These are phyloP conservation scores for Xerus inauris DNA, from an alignment of 2,113 vertebrate species.

Conservation along the genomic window DNA sequence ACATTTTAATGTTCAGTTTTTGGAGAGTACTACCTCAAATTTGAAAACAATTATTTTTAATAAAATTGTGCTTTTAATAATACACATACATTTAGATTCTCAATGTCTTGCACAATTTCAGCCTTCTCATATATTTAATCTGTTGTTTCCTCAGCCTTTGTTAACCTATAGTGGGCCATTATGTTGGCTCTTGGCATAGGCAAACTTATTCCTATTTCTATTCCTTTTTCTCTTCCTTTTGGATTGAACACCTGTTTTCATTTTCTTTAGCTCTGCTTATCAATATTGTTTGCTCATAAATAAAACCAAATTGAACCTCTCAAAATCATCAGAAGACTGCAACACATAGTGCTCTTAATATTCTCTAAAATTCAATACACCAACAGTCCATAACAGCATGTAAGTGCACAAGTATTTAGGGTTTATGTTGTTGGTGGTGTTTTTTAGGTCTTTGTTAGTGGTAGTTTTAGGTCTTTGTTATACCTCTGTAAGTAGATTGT, in stretches of 20 bases:
- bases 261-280: background rate
- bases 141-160: background rate
- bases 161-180: background rate
- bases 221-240: background rate
- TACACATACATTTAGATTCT: background rate
- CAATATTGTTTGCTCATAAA: background rate
- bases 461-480: no score
- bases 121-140: background rate
- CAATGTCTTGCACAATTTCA: background rate
- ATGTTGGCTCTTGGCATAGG: background rate
- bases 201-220: background rate
- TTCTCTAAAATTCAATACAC: constrained; percentile 3
- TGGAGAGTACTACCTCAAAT: background rate
- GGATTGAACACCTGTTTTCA: background rate
- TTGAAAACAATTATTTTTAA: background rate
- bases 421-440: background rate
- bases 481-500: background rate
- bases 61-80: background rate
- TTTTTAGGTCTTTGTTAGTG: background rate
- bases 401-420: background rate
- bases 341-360: background rate
- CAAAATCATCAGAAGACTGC: background rate
- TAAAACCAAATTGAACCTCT: background rate
- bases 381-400: background rate
- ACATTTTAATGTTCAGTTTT: background rate